Conservation (phyloP, 2,888 invertebrate species). For the Drosophila gaucha region DNA sequence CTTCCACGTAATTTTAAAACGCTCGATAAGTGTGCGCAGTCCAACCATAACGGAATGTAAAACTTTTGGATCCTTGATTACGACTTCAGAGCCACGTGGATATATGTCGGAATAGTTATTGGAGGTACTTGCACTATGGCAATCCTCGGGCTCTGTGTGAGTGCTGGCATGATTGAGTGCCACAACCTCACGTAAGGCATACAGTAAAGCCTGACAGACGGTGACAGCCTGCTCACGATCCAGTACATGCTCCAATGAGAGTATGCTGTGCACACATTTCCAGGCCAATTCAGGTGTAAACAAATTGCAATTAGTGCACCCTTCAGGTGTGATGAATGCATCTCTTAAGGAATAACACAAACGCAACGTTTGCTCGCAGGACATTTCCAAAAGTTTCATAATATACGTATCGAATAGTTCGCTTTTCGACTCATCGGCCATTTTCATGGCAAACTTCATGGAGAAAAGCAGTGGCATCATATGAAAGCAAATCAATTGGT, state of each 20-base stretch:
- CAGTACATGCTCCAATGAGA: conserved; percentile 86
- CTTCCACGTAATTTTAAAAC: conserved; percentile 91
- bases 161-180: conserved; percentile 41
- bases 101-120: conserved; percentile 56
- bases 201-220: conserved; percentile 87
- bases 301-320: conserved; percentile 32
- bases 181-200: conserved; percentile 87
- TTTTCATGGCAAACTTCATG: conserved; percentile 75
- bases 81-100: conserved; percentile 80
- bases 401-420: conserved; percentile 86
- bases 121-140: conserved; percentile 47
- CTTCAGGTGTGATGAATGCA: conserved; percentile 62
- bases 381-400: conserved; percentile 87
- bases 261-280: conserved; percentile 83
- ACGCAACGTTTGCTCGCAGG: conserved; percentile 88
- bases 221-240: conserved; percentile 87
- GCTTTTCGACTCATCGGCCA: conserved; percentile 59
- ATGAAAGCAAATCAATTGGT: conserved; percentile 87
- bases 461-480: conserved; percentile 87
- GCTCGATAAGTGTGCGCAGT: conserved; percentile 88
- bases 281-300: conserved; percentile 80
- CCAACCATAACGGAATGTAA: conserved; percentile 89
- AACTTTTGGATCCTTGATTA: conserved; percentile 85
- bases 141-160: conserved; percentile 45
- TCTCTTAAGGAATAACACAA: conserved; percentile 87